A percentile compares a stretch with the other conserved stretches of the same genome.
Evolutionary conservation across 1,140 invertebrate species (phyloP).

Genomic region (Heterodera schachtii): DNA sequence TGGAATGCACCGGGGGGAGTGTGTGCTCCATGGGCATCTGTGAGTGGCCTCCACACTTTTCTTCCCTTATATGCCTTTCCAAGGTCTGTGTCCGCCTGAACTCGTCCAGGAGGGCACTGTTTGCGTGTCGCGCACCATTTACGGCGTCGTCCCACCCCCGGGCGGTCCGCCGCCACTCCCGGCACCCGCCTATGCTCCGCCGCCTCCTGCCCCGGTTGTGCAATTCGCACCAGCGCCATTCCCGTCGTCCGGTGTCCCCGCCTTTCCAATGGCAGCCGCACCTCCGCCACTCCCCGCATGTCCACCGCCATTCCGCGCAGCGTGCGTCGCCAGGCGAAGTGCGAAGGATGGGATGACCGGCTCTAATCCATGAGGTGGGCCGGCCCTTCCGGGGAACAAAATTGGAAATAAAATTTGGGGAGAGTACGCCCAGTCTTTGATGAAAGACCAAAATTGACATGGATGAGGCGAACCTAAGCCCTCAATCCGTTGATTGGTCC

Average conservation of each 20-base stretch:
- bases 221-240: slow-evolving; percentile 18
- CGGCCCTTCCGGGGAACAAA: not conserved
- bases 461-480: not conserved
- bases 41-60: not conserved
- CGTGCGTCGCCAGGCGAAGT: slow-evolving; percentile 25
- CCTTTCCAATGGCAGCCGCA: slow-evolving; percentile 32
- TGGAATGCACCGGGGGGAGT: slow-evolving; percentile 59
- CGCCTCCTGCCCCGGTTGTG: slow-evolving; percentile 12
- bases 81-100: slow-evolving; percentile 54
- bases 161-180: slow-evolving; percentile 13
- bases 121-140: slow-evolving; percentile 56
- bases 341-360: slow-evolving; percentile 18
- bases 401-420: not conserved
- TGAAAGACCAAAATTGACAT: not conserved
- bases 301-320: slow-evolving; percentile 26
- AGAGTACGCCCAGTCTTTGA: not conserved
- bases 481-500: not conserved
- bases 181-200: not conserved
- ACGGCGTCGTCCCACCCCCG: slow-evolving; percentile 32
- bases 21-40: slow-evolving; percentile 59
- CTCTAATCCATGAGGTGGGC: slow-evolving; percentile 21
- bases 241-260: slow-evolving; percentile 9
- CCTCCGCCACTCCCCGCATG: slow-evolving; percentile 25
- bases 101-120: slow-evolving; percentile 58
- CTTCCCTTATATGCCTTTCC: not conserved